A percentile compares a stretch with the other conserved stretches of the same genome.
Evolutionary conservation across 1,140 invertebrate genomes (phyloP).

Genomic region (Phortica variegata): DNA sequence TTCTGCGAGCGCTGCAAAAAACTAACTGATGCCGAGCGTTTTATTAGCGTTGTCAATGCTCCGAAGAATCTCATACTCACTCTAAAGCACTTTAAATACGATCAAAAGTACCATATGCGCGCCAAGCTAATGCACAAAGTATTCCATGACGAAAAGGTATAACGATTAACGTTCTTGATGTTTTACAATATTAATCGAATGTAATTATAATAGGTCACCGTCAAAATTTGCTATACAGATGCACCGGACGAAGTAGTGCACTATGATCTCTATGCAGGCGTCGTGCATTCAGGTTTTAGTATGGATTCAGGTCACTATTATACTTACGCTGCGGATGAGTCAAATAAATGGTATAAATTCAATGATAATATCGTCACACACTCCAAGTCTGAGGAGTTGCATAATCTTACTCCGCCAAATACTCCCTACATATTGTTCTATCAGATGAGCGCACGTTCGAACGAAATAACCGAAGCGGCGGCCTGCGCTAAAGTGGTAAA

Average conservation of each 20-base stretch:
- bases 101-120: constrained; percentile 67
- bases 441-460: constrained; percentile 48
- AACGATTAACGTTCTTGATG: neutral
- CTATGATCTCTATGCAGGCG: constrained; percentile 76
- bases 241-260: constrained; percentile 50
- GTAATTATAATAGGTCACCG: constrained; percentile 46
- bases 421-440: constrained; percentile 86
- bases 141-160: constrained; percentile 62
- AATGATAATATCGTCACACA: constrained; percentile 73
- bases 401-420: constrained; percentile 67
- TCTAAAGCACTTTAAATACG: constrained; percentile 79
- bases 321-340: constrained; percentile 72
- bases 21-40: constrained; percentile 74
- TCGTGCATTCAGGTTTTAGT: constrained; percentile 79
- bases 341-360: constrained; percentile 78
- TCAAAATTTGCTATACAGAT: constrained; percentile 55
- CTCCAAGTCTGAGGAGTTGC: constrained; percentile 65
- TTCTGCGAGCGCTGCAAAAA: constrained; percentile 74
- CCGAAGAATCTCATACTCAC: constrained; percentile 78
- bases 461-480: constrained; percentile 19
- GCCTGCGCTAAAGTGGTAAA: constrained; percentile 26
- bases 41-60: constrained; percentile 69
- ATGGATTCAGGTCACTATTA: constrained; percentile 87
- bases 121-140: constrained; percentile 74
- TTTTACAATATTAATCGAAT: constrained; percentile 37